Base-by-base conservation (phyloP, 2,797 vertebrate genomes). In the Sternotherus odoratus region DNA sequence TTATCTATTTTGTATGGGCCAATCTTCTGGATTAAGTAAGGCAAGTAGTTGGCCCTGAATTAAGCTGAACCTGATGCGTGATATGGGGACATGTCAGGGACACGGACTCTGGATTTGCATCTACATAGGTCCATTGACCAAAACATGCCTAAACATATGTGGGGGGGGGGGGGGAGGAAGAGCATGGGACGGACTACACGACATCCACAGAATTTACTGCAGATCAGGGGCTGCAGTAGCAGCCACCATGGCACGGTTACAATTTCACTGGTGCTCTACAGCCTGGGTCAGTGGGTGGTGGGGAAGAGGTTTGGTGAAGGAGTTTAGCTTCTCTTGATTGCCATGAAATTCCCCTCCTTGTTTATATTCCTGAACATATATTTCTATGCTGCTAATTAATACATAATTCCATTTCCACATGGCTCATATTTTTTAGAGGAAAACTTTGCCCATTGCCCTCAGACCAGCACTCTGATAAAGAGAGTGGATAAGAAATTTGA, bases 371-470 rank as follows among this genome's bases (percentile, higher is more conserved):
- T 82, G 6, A 92, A 46, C n/a, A 88, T 56, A 11, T 51, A 92
- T 88, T 93, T 85, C 91, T 89, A 92, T 85, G 28, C n/a, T 83
- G 23, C 51, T 77, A 5, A 89, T 50, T 81, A 88, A 24, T 12
- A 24, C 1, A 88, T 33, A 85, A 86, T 16, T 82, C 66, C 36
- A 63, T 82, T 89, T 51, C 66, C 74, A 79, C 7, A 69, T 75
- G n/a, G 63, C 75, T 82, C 60, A 85, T 9, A n/a, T n/a, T 86
- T 92, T 60, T 57, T 28, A 53, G 28, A 57, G 43, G 17, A 48
- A 81, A 48, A 23, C 28, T 57, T 39, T 48, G 12, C 12, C 26
- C 17, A 3, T 7, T 39, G 21, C 15, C 53, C 51, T 54, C 36
- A 79, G n/a, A 54, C 36, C 48, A 51, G n/a, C 36, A 39, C 13